Conservation (phyloP, 2,113 vertebrate species). For the Peromyscus californicus region DNA sequence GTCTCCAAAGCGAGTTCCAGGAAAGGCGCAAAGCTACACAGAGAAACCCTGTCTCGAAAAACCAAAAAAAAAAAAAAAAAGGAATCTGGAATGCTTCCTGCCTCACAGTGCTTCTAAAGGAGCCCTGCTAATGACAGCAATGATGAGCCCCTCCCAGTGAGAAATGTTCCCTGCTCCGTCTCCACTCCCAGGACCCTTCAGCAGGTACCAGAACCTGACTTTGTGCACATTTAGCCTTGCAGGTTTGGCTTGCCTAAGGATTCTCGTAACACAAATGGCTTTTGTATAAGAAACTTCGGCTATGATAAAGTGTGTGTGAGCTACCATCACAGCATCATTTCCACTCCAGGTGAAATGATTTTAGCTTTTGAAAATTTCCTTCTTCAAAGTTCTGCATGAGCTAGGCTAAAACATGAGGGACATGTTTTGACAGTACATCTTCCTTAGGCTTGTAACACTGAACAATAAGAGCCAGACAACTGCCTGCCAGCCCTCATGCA, state of each 20-base stretch:
- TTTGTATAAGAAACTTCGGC: neutral
- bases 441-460: neutral
- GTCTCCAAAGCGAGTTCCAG: too few species aligned
- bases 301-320: fast-evolving
- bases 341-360: neutral
- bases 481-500: neutral
- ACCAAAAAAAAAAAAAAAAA: too few species aligned
- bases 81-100: neutral
- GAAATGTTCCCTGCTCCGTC: neutral
- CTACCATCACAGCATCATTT: neutral
- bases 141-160: neutral
- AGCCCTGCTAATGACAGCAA: conserved; percentile 64
- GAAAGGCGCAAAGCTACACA: too few species aligned
- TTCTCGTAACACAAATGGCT: fast-evolving
- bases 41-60: too few species aligned
- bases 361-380: neutral
- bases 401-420: neutral
- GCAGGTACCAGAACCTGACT: neutral
- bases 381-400: neutral
- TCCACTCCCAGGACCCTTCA: neutral
- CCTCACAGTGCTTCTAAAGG: neutral
- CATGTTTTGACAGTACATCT: neutral
- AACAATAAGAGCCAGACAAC: neutral
- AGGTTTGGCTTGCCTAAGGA: fast-evolving
- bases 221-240: neutral